Evolutionary conservation across 2,797 vertebrate genomes (phyloP).

Genomic region (Xerus rutilus): DNA sequence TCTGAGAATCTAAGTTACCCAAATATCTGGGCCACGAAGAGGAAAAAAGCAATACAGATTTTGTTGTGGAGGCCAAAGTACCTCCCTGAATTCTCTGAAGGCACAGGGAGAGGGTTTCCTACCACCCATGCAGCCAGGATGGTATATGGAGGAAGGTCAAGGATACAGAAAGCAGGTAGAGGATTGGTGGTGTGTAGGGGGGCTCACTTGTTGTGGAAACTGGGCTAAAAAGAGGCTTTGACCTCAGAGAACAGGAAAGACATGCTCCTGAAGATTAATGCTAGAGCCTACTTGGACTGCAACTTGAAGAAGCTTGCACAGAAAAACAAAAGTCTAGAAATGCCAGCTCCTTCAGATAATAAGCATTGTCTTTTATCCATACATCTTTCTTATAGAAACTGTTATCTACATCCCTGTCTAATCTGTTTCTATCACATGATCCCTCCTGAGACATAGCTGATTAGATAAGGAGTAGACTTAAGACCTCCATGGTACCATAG

Average conservation of each 20-base stretch:
- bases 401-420: background rate
- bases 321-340: conserved; percentile 19
- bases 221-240: background rate
- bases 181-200: too few species aligned
- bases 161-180: background rate
- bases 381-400: background rate
- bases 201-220: background rate
- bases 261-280: background rate
- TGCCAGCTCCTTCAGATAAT: background rate
- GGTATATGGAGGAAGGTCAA: background rate
- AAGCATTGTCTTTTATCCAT: background rate
- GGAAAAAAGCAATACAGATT: background rate
- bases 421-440: background rate
- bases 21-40: conserved; percentile 39
- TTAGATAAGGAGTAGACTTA: background rate
- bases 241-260: background rate
- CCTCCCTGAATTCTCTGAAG: background rate
- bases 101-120: background rate
- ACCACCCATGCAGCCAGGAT: background rate
- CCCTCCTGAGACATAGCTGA: background rate
- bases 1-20: conserved; percentile 60
- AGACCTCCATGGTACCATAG: background rate
- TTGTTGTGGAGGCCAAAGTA: background rate
- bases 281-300: background rate
- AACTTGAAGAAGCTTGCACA: background rate